These are phyloP conservation scores for Hesperia comma DNA, from an alignment of 2,888 invertebrate genomes.

Conservation along the genomic window DNA sequence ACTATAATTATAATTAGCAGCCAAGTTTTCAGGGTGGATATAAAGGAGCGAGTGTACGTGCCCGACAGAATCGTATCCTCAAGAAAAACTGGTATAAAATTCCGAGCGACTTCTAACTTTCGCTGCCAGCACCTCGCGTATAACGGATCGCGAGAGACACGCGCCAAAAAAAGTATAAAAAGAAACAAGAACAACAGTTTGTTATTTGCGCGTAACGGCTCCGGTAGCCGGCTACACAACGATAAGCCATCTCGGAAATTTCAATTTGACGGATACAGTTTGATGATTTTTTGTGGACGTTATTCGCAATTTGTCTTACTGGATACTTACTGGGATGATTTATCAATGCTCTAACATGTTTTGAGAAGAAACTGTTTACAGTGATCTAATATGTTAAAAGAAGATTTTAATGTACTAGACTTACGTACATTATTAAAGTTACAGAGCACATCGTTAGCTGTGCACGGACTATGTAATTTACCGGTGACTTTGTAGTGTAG, in stretches of 20 bases:
- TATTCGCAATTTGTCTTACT: slow-evolving; percentile 11
- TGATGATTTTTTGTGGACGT: slow-evolving; percentile 50
- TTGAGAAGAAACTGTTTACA: background rate
- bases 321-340: slow-evolving; percentile 13
- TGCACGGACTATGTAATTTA: background rate
- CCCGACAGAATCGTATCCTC: slow-evolving; percentile 50
- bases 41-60: slow-evolving; percentile 35
- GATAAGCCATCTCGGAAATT: slow-evolving; percentile 67
- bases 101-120: slow-evolving; percentile 72
- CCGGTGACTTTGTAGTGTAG: slow-evolving; percentile 1
- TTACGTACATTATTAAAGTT: background rate
- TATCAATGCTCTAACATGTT: slow-evolving; percentile 1
- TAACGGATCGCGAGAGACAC: slow-evolving; percentile 77
- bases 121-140: slow-evolving; percentile 72
- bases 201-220: slow-evolving; percentile 81
- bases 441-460: background rate
- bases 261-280: slow-evolving; percentile 65
- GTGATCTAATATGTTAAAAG: background rate
- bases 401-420: background rate
- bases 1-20: background rate
- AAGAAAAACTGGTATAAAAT: slow-evolving; percentile 66
- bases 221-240: slow-evolving; percentile 67
- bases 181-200: slow-evolving; percentile 65
- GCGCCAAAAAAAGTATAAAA: slow-evolving; percentile 73
- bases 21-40: slow-evolving; percentile 9